Evolutionary conservation across 2,113 vertebrate species (phyloP).

Genomic region (Willisornis vidua): DNA sequence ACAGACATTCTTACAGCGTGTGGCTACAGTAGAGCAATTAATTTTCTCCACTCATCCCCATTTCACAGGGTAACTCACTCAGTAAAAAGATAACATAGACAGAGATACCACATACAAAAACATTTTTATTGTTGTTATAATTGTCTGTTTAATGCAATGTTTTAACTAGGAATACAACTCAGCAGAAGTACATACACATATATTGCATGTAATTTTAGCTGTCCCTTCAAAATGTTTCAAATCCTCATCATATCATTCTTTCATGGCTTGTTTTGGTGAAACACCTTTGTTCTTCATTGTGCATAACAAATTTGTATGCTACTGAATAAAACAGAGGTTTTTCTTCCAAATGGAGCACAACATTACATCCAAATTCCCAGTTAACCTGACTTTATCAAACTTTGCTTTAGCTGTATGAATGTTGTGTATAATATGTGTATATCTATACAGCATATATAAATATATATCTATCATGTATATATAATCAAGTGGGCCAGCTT

Average conservation of each 20-base stretch:
- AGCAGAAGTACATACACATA: slow-evolving; percentile 52
- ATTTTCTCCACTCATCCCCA: not conserved
- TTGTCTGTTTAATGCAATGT: slow-evolving; percentile 37
- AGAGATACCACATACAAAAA: slow-evolving; percentile 39
- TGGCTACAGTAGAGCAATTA: not conserved
- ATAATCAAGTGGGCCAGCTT: slow-evolving; percentile 60
- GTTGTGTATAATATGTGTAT: slow-evolving; percentile 11
- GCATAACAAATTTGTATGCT: not conserved
- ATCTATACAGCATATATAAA: slow-evolving; percentile 65
- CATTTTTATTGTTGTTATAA: slow-evolving; percentile 52
- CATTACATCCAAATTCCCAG: slow-evolving; percentile 28
- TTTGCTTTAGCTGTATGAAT: slow-evolving; percentile 34
- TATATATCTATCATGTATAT: slow-evolving; percentile 60
- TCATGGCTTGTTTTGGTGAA: not conserved
- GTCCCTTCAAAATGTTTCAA: slow-evolving; percentile 31
- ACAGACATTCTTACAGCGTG: not conserved
- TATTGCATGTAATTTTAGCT: slow-evolving; percentile 37
- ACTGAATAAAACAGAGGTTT: not conserved
- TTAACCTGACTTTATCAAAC: slow-evolving; percentile 5
- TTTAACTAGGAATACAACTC: slow-evolving; percentile 60
- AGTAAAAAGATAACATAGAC: not conserved
- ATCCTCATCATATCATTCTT: not conserved
- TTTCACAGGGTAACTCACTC: not conserved
- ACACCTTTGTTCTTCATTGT: not conserved
- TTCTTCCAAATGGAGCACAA: slow-evolving; percentile 8